These are phyloP conservation scores for Wiebesia pumilae DNA, from an alignment of 1,140 invertebrate genomes.

Conservation along the genomic window DNA sequence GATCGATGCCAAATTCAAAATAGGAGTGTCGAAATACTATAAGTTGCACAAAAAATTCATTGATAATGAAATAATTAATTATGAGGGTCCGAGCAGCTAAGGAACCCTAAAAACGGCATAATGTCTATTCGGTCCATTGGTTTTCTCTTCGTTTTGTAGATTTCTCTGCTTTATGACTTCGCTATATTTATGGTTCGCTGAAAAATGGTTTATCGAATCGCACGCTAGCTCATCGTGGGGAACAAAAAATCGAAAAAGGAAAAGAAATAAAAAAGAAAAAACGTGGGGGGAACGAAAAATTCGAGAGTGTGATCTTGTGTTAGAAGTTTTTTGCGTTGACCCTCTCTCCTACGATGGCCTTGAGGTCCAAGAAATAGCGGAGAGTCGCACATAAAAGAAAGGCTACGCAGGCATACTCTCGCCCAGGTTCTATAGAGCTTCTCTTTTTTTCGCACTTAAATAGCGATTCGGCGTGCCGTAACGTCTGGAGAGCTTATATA, in stretches of 20 bases:
- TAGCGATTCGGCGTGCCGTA: constrained; percentile 43
- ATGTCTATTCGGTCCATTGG: constrained; percentile 51
- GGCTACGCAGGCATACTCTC: constrained; percentile 35
- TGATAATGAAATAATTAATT: constrained; percentile 44
- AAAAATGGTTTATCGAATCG: constrained; percentile 50
- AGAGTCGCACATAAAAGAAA: constrained; percentile 47
- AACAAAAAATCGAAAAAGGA: neutral
- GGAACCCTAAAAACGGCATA: neutral
- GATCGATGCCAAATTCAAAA: constrained; percentile 25
- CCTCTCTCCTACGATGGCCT: constrained; percentile 48
- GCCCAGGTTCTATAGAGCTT: constrained; percentile 41
- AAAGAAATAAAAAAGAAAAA: neutral
- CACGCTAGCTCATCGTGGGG: neutral
- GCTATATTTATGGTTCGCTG: constrained; percentile 48
- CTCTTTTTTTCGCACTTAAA: constrained; percentile 50
- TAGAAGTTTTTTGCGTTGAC: constrained; percentile 39
- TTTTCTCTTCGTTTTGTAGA: constrained; percentile 55
- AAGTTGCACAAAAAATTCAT: neutral
- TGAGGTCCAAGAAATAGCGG: constrained; percentile 8
- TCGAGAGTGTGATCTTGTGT: constrained; percentile 49
- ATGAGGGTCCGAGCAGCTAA: constrained; percentile 34
- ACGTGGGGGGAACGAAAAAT: constrained; percentile 17
- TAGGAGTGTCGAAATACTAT: neutral
- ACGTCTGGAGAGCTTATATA: constrained; percentile 26
- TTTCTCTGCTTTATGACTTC: constrained; percentile 47